Base-by-base conservation (phyloP, 1,140 invertebrate genomes). In the Microplitis mediator region DNA sequence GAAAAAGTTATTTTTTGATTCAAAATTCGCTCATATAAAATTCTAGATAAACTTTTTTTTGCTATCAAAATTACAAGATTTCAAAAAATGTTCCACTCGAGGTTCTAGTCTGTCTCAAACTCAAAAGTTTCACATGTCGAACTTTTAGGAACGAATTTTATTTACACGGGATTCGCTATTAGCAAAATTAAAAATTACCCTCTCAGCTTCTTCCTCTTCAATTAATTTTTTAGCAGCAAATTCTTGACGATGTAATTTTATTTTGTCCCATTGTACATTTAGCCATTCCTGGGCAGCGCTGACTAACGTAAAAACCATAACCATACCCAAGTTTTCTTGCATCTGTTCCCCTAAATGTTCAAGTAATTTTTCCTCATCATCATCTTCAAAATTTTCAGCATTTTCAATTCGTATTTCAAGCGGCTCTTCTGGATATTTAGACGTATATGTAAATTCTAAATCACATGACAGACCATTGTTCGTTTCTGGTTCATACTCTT, bases 251-350 rank as follows among this genome's bases (percentile, higher is more conserved):
- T 90, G 87, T 75, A 91, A 91, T 78, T 93, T 93, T 52, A 91
- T 89, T 60, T 90, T 89, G 84, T 98, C 96, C 90, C 92, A 94
- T 76, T 92, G 91, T 31, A 91, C 90, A 87, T 96, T 95, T 0
- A 97, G 86, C 95, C 95, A 97, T 86, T 99, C 97, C 86, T 97
- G 94, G 4, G 95, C 93, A 64, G 93, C 91, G 58, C 96, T 97
- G 3, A 98, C 96, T 78, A 99, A 85, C 32, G 96, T 98, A 84
- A 98, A 99, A 34, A 99, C 91, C 96, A 99, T 98, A 11, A 96
- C 97, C 93, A 97, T 98, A 3, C 97, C 97, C 72, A 98, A 79
- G 88, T 97, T 98, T 82, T 97, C 95, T 74, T 93, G 87, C 87
- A 95, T 94, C 85, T 93, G 90, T 80, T 92, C 87, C 6, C 87